phyloP scores from a whole-genome alignment of 2,113 vertebrate species.

The Aspidoscelis tigris region DNA sequence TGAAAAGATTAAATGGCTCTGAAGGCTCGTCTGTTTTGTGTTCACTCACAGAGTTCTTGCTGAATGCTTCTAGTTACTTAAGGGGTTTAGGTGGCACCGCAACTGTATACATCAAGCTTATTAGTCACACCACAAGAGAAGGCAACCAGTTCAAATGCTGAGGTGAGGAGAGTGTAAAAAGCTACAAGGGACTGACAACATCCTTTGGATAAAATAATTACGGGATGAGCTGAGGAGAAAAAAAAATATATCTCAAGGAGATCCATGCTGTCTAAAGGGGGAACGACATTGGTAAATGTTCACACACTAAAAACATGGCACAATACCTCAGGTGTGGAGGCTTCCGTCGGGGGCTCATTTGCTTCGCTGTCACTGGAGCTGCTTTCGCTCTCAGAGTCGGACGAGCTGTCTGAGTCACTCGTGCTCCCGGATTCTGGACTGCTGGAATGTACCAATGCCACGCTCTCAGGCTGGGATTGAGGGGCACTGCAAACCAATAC shows the following conservation, averaged over 20 bases:
- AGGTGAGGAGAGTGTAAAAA: not conserved
- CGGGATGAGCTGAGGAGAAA: not conserved
- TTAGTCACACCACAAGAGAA: not conserved
- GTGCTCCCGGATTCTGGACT: slow-evolving; percentile 82
- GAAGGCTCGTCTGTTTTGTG: not conserved
- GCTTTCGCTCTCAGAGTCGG: slow-evolving; percentile 86
- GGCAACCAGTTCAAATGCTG: not conserved
- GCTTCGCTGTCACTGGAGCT: slow-evolving; percentile 81
- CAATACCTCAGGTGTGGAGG: slow-evolving; percentile 67
- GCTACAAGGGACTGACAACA: not conserved
- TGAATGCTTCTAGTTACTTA: not conserved
- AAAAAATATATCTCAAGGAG: not conserved
- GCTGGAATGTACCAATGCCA: slow-evolving; percentile 83
- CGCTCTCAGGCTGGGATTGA: slow-evolving; percentile 69
- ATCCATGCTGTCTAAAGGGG: not conserved
- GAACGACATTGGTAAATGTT: slow-evolving; percentile 8
- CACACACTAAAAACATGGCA: not conserved
- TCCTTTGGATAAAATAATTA: not conserved
- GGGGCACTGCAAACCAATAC: slow-evolving; percentile 73
- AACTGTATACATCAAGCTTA: not conserved
- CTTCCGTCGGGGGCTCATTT: slow-evolving; percentile 52
- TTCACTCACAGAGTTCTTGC: not conserved
- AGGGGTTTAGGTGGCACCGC: not conserved
- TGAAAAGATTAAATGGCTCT: not conserved
- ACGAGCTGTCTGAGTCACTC: slow-evolving; percentile 91